Evolutionary conservation across 2,797 vertebrate genomes (phyloP).

Genomic region (Lacerta bilineata): DNA sequence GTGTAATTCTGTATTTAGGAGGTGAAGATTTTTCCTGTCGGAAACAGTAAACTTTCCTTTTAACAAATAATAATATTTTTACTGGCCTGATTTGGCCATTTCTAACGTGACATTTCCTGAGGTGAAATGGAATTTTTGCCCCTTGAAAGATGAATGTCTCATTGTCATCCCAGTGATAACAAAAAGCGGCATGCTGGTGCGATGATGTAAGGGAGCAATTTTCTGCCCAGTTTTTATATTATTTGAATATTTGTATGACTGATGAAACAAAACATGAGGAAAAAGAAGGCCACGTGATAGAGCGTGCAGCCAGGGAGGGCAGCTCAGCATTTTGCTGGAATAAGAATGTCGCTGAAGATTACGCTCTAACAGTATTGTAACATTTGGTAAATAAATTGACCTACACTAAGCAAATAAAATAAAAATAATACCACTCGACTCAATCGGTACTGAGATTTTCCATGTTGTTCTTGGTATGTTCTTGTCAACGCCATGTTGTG

Average conservation of each 20-base stretch:
- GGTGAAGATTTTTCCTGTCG: conserved; percentile 55
- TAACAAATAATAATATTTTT: conserved; percentile 53
- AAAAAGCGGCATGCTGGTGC: conserved; percentile 59
- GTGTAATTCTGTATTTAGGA: conserved; percentile 51
- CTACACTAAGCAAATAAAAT: not conserved
- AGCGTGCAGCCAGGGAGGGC: not conserved
- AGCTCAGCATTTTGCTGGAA: not conserved
- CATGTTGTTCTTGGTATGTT: not conserved
- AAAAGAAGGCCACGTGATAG: conserved; percentile 54
- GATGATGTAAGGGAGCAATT: conserved; percentile 77
- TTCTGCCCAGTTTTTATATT: conserved; percentile 75
- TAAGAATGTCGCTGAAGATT: not conserved
- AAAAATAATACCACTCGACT: not conserved
- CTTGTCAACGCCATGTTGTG: not conserved
- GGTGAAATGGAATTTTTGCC: conserved; percentile 50
- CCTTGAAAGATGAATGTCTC: conserved; percentile 68
- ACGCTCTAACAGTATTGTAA: not conserved
- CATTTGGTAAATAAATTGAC: not conserved
- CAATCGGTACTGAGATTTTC: not conserved
- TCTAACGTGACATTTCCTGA: conserved; percentile 53
- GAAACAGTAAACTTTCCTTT: conserved; percentile 52
- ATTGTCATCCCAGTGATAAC: conserved; percentile 73
- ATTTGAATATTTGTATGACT: conserved; percentile 69
- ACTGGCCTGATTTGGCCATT: conserved; percentile 48
- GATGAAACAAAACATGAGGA: conserved; percentile 72